phyloP scores from a whole-genome alignment of 2,113 vertebrate genomes.

The Nettapus auritus region DNA sequence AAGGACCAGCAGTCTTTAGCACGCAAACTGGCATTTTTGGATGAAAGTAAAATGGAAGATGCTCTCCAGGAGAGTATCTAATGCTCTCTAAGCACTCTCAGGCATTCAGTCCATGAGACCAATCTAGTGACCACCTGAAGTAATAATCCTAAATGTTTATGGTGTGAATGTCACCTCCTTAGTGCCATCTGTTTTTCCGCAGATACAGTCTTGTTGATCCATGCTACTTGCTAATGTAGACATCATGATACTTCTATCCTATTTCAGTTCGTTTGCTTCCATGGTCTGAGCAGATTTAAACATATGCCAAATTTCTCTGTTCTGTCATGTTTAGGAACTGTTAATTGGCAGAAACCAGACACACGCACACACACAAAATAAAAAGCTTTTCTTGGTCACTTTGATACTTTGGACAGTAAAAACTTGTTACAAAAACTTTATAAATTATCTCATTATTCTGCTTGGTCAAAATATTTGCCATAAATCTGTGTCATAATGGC shows the following conservation, averaged over 20 bases:
- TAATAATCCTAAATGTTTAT: constrained; percentile 3
- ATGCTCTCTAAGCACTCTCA: background rate
- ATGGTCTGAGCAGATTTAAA: background rate
- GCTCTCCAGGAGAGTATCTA: background rate
- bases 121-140: background rate
- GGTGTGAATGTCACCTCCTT: background rate
- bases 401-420: background rate
- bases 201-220: background rate
- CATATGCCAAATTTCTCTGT: background rate
- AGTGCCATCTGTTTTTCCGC: constrained; percentile 15
- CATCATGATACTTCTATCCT: background rate
- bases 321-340: background rate
- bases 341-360: background rate
- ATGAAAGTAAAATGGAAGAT: background rate
- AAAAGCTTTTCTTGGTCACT: background rate
- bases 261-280: background rate
- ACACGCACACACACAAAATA: background rate
- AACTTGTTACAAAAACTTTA: background rate
- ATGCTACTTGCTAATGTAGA: background rate
- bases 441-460: background rate
- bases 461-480: background rate
- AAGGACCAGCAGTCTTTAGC: background rate
- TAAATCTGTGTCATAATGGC: background rate
- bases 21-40: background rate
- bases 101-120: background rate